These are phyloP conservation scores for Caenorhabditis panamensis DNA, from an alignment of 2,888 invertebrate species.

Conservation along the genomic window DNA sequence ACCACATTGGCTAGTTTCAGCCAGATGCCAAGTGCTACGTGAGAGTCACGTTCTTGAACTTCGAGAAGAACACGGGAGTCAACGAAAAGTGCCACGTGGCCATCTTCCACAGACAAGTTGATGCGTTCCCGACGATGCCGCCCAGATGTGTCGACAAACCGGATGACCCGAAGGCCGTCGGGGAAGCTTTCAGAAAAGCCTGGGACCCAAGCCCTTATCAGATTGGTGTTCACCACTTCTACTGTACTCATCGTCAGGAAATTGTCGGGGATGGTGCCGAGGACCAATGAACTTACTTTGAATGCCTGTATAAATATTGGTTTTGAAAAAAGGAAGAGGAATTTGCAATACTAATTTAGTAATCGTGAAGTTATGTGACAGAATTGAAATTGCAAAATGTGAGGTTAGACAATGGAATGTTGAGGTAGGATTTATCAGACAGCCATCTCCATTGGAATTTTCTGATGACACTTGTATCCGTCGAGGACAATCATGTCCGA, in stretches of 20 bases:
- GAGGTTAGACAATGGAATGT: background rate
- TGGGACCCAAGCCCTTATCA: background rate
- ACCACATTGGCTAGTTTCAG: background rate
- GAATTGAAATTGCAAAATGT: background rate
- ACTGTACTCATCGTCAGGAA: background rate
- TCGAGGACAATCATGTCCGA: slow-evolving; percentile 90
- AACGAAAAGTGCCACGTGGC: background rate
- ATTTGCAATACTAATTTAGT: too few relatives aligned
- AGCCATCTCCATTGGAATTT: slow-evolving; percentile 95
- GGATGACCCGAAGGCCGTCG: background rate
- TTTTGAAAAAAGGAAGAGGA: too few relatives aligned
- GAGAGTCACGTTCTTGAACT: background rate
- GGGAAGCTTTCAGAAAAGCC: background rate
- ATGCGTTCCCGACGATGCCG: background rate
- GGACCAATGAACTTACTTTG: background rate
- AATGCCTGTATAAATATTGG: too few relatives aligned
- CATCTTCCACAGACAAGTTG: background rate
- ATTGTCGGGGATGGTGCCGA: background rate
- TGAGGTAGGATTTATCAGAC: slow-evolving; percentile 82
- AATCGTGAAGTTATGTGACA: background rate
- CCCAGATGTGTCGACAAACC: background rate
- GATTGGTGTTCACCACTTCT: background rate
- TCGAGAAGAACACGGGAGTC: background rate
- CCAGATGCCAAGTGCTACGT: background rate
- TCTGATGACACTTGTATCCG: slow-evolving; percentile 91